phyloP scores from a whole-genome alignment of 1,140 invertebrate genomes.

The Anastrepha obliqua region DNA sequence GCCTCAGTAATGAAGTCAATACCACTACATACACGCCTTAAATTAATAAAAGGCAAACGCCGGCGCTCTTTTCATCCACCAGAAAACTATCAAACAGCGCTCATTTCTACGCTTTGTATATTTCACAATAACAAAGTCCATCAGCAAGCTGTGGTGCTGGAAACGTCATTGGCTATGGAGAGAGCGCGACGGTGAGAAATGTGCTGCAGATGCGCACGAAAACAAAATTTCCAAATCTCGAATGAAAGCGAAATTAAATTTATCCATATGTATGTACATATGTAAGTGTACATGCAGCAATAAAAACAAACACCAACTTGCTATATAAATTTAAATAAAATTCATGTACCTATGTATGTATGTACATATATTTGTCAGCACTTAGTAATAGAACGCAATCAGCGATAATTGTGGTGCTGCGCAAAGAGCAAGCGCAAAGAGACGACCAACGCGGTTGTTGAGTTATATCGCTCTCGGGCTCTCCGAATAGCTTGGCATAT shows the following conservation, averaged over 20 bases:
- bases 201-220: conserved; percentile 47
- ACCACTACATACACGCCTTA: too few relatives aligned
- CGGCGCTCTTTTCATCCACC: conserved; percentile 21
- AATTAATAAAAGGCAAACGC: conserved; percentile 9
- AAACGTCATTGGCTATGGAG: conserved; percentile 6
- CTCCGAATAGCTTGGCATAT: conserved; percentile 19
- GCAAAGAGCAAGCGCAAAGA: conserved; percentile 51
- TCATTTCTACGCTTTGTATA: not conserved
- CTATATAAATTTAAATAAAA: too few relatives aligned
- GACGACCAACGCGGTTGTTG: conserved; percentile 44
- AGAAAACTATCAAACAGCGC: not conserved
- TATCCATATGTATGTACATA: not conserved
- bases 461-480: not conserved
- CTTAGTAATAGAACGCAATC: not conserved
- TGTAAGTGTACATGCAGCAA: not conserved
- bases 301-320: not conserved
- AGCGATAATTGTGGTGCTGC: conserved; percentile 8
- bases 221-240: conserved; percentile 38
- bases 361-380: not conserved
- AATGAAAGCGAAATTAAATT: conserved; percentile 42
- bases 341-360: not conserved
- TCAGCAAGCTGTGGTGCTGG: not conserved
- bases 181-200: conserved; percentile 48
- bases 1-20: too few relatives aligned
- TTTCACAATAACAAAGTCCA: conserved; percentile 11